Evolutionary conservation across 2,888 invertebrate genomes (phyloP).

Genomic region (Rhogogaster chlorosoma): DNA sequence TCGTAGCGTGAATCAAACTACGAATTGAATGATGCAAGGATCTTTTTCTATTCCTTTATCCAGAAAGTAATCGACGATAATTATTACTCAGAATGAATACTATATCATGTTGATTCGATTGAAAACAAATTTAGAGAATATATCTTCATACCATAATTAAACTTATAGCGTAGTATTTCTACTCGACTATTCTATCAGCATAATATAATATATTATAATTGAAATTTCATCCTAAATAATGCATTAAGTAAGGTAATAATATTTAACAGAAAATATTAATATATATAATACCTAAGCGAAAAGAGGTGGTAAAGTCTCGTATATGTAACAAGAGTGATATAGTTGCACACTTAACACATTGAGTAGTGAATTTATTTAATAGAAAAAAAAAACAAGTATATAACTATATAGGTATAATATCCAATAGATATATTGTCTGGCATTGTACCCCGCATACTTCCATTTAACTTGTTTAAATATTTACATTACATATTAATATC

Average conservation of each 20-base stretch:
- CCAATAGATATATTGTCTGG: neutral
- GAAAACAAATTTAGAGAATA: neutral
- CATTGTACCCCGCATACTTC: slow-evolving; percentile 26
- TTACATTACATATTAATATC: neutral
- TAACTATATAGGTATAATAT: neutral
- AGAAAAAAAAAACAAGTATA: neutral
- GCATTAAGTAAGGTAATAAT: slow-evolving; percentile 17
- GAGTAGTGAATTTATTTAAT: slow-evolving; percentile 11
- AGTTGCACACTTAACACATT: neutral
- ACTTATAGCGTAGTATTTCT: slow-evolving; percentile 28
- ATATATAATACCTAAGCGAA: slow-evolving; percentile 1
- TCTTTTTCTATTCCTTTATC: neutral
- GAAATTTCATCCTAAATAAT: slow-evolving; percentile 15
- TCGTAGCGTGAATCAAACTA: neutral
- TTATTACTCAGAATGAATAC: neutral
- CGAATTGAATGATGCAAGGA: neutral
- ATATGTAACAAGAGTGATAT: neutral
- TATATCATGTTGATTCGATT: neutral
- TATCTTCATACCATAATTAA: neutral
- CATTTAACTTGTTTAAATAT: slow-evolving; percentile 4
- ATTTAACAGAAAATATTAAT: slow-evolving; percentile 17
- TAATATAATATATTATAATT: neutral
- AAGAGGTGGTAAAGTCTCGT: neutral
- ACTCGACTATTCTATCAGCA: neutral
- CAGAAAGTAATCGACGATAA: neutral